Evolutionary conservation across 2,113 vertebrate species (phyloP), one percentile per base, ranked within the genome.

Genomic region (Narcine bancroftii): DNA sequence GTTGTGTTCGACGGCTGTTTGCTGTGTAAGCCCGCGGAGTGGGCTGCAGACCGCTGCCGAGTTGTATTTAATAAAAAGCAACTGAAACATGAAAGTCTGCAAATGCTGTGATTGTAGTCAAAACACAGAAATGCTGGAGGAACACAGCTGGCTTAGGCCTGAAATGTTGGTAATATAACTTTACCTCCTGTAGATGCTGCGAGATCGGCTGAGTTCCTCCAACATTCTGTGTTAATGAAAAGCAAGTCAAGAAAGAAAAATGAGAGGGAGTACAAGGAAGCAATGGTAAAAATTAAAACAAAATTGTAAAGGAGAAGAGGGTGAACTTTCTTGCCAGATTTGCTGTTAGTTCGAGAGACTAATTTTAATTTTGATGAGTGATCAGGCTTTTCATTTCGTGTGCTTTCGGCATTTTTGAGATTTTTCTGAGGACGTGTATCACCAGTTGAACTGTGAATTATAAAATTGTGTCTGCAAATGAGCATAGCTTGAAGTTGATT

Each of bases 401-500:
- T 69, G 6, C 65, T 89, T 65, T 89, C 45, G n/a, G 6, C n/a
- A 36, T 89, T 66, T 66, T 89, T 69, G 15, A 19, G 2, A 17
- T 77, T 42, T 29, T 66, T 42, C 39, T 45, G 66, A 36, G 53
- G 45, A 89, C 3, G 26, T 45, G 56, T 26, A 66, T 89, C n/a
- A 26, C n/a, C 39, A 66, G 63, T 45, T 24, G 24, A 89, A 45
- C 36, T 42, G 17, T 39, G n/a, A 56, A 63, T 6, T 39, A 26
- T 42, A 69, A 45, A 66, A 66, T 89, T 65, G 53, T 91, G 89
- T 66, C 7, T 17, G 3, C 42, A 29, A 69, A 69, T 69, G 42
- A 17, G 45, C n/a, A 42, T 91, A 69, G 29, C 26, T 91, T 42
- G 29, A 89, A 66, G 63, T 69, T 91, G 89, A 91, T 42, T 91